phyloP scores from a whole-genome alignment of 2,797 vertebrate genomes.

The Amblyraja radiata region DNA sequence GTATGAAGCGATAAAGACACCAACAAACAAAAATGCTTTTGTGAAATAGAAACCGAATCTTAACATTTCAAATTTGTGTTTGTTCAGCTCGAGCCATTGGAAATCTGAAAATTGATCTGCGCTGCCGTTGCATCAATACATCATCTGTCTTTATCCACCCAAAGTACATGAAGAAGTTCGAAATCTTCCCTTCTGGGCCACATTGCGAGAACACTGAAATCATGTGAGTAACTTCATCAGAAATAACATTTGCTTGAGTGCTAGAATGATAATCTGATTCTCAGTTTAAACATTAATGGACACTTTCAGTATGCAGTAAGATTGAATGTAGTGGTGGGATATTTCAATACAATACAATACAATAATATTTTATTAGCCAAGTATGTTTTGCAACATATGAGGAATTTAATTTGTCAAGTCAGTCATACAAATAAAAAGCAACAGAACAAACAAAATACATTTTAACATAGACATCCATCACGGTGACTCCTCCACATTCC shows the following conservation, averaged over 20 bases:
- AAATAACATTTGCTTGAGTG: background rate
- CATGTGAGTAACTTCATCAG: constrained; percentile 45
- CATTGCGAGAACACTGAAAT: constrained; percentile 47
- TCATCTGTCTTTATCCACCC: constrained; percentile 39
- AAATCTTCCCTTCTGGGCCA: constrained; percentile 42
- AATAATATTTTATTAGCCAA: too few species aligned
- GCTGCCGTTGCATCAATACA: constrained; percentile 49
- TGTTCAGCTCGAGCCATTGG: background rate
- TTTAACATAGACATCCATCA: too few species aligned
- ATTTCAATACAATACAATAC: too few species aligned
- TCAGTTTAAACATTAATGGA: background rate
- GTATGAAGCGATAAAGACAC: background rate
- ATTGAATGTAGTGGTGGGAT: too few species aligned
- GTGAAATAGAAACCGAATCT: background rate
- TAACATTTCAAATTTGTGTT: background rate
- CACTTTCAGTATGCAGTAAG: background rate
- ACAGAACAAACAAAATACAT: too few species aligned
- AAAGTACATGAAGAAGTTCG: constrained; percentile 41
- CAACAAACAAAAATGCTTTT: background rate
- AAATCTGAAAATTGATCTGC: constrained; percentile 45
- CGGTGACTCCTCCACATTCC: too few species aligned
- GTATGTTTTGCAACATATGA: too few species aligned
- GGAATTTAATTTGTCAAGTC: too few species aligned
- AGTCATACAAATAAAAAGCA: too few species aligned
- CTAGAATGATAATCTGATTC: background rate